These are phyloP conservation scores for Peucedramus taeniatus DNA, from an alignment of 2,113 vertebrate genomes.

Conservation along the genomic window DNA sequence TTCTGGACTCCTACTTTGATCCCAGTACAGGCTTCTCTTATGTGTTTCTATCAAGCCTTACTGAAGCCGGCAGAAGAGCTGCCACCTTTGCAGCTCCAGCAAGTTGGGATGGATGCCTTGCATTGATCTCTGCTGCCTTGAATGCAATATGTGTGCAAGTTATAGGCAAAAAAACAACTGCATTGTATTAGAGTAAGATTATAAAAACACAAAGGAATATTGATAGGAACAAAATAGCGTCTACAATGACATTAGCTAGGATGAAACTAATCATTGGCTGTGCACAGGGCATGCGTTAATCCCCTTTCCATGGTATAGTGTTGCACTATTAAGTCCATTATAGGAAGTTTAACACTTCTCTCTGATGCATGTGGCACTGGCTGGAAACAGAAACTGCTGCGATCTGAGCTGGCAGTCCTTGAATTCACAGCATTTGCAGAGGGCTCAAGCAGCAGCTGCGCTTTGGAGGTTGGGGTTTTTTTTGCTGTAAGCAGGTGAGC, in stretches of 20 bases:
- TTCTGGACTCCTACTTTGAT: background rate
- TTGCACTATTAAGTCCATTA: constrained; percentile 52
- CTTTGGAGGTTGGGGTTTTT: background rate
- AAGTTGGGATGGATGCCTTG: background rate
- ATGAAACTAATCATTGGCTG: constrained; percentile 54
- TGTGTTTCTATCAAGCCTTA: background rate
- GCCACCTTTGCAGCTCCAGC: background rate
- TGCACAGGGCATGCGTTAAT: constrained; percentile 30
- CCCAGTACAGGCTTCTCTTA: background rate
- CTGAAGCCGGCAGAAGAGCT: background rate
- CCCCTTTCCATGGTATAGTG: background rate
- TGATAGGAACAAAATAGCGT: constrained; percentile 33
- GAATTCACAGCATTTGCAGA: background rate
- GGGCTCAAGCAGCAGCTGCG: constrained; percentile 16
- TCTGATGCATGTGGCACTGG: background rate
- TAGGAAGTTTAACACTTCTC: constrained; percentile 25
- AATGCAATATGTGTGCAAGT: background rate
- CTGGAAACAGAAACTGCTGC: background rate
- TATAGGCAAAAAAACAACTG: background rate
- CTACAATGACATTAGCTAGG: constrained; percentile 45
- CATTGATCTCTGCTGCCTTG: background rate
- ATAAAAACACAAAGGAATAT: constrained; percentile 29
- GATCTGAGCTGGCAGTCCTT: constrained; percentile 35
- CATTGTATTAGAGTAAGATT: constrained; percentile 4
- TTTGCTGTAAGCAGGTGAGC: constrained; percentile 1